These are phyloP conservation scores for Myocastor coypus DNA, from an alignment of 2,113 vertebrate genomes.

Conservation along the genomic window DNA sequence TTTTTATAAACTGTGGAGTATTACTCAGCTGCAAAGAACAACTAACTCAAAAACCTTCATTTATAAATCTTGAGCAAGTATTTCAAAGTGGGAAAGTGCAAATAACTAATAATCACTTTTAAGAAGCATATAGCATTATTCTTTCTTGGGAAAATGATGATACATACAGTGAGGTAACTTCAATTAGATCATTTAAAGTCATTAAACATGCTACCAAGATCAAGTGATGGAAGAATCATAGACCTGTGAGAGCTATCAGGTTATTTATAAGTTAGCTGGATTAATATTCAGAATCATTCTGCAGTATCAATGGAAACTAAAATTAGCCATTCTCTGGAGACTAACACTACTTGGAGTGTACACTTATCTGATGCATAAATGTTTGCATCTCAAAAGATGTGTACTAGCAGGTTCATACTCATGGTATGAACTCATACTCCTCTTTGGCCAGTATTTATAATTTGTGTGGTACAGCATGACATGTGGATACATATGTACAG, in stretches of 20 bases:
- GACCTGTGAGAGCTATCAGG: not conserved
- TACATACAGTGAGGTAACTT: not conserved
- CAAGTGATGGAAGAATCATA: not conserved
- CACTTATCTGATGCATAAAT: not conserved
- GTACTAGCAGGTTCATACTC: not conserved
- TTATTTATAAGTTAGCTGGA: not conserved
- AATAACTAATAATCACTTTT: not conserved
- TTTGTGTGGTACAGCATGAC: not conserved
- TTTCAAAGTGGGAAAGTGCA: constrained; percentile 8
- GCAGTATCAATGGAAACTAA: not conserved
- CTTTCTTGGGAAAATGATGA: not conserved
- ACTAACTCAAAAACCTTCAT: too few species aligned
- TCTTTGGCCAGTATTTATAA: not conserved
- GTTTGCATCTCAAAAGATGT: not conserved
- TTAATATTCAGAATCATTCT: not conserved
- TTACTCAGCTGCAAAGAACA: too few species aligned
- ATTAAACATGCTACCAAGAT: not conserved
- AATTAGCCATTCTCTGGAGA: not conserved
- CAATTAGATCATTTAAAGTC: not conserved
- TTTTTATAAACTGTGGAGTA: too few species aligned
- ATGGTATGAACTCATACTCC: not conserved
- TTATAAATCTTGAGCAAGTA: not conserved
- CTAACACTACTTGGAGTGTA: not conserved
- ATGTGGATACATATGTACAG: too few species aligned
- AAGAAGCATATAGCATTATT: not conserved